Evolutionary conservation across 1,140 invertebrate species (phyloP).

Genomic region (Trachymyrmex cornetzi): DNA sequence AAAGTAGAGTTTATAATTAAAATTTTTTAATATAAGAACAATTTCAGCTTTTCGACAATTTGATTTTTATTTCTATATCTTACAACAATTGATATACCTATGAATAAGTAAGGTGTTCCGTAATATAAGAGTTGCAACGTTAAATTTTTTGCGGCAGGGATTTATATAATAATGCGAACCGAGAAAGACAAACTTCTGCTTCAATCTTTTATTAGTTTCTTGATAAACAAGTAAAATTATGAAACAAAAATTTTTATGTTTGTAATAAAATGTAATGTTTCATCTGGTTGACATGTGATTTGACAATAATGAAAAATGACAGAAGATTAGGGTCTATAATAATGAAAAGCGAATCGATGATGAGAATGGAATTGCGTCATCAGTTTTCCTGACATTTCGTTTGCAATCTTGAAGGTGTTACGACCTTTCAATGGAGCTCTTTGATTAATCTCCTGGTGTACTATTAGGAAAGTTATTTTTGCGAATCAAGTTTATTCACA

Average conservation of each 20-base stretch:
- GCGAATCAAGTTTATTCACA: neutral
- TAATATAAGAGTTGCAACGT: neutral
- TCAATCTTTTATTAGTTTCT: neutral
- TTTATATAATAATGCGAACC: constrained; percentile 12
- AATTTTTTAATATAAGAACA: neutral
- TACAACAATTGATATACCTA: neutral
- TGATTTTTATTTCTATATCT: constrained; percentile 17
- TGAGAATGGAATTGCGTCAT: constrained; percentile 42
- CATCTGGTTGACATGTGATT: neutral
- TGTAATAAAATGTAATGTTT: neutral
- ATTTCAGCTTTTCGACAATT: neutral
- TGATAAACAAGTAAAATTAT: neutral
- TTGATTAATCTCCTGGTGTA: neutral
- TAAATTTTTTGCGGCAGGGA: neutral
- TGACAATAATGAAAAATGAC: constrained; percentile 25
- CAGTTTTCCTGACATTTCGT: constrained; percentile 55
- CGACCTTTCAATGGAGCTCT: constrained; percentile 16
- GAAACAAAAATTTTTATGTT: neutral
- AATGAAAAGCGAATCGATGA: constrained; percentile 17
- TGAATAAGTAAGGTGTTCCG: neutral
- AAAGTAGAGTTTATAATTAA: neutral
- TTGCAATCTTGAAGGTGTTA: constrained; percentile 11
- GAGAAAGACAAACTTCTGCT: neutral
- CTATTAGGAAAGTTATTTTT: neutral
- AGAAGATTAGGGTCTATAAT: neutral